Evolutionary conservation across 1,140 invertebrate genomes (phyloP).

Genomic region (Rhopalosiphum padi): DNA sequence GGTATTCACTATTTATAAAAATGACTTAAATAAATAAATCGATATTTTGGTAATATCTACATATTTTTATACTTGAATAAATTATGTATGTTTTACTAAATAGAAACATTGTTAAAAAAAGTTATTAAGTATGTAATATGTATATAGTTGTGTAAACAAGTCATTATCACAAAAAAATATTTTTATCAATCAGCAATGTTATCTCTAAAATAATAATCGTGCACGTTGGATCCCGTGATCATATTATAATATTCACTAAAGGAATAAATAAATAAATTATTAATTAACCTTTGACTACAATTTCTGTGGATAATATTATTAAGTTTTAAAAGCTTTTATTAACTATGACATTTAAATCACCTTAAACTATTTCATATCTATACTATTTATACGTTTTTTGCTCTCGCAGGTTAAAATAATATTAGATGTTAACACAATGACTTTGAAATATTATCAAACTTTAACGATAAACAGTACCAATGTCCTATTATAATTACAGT

Average conservation of each 20-base stretch:
- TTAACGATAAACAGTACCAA: background rate
- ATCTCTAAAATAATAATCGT: background rate
- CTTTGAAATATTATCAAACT: conserved; percentile 8
- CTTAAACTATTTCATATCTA: background rate
- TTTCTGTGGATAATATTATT: background rate
- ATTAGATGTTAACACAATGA: conserved; percentile 12
- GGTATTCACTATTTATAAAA: background rate
- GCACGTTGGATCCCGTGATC: background rate
- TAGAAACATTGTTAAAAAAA: background rate
- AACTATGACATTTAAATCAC: conserved; percentile 30
- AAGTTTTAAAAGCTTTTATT: background rate
- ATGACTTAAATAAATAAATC: background rate
- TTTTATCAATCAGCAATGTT: background rate
- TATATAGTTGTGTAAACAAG: background rate
- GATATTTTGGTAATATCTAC: background rate
- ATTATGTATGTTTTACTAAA: background rate
- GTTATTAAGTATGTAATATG: background rate
- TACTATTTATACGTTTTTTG: conserved; percentile 10
- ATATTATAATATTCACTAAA: background rate
- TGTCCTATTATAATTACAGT: background rate
- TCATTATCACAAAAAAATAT: background rate
- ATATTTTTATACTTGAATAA: background rate
- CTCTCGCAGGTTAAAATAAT: conserved; percentile 6
- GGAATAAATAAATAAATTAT: conserved; percentile 22
- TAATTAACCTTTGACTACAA: conserved; percentile 11